phyloP scores from a whole-genome alignment of 2,113 vertebrate species.

The Stegastes partitus region DNA sequence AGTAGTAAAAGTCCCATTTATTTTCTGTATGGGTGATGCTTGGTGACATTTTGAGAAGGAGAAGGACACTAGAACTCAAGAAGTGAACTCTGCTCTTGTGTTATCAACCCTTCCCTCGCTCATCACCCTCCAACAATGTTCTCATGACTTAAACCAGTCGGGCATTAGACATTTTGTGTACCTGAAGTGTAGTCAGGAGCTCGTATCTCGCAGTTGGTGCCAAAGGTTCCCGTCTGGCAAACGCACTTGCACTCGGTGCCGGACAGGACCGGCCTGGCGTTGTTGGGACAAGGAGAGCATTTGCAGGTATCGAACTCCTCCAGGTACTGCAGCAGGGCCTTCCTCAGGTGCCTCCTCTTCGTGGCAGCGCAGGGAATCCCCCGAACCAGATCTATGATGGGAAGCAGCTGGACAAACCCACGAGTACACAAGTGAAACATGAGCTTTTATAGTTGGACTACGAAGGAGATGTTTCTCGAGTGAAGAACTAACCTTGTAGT shows the following conservation, averaged over 20 bases:
- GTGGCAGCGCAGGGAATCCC: slow-evolving; percentile 90
- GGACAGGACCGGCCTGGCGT: slow-evolving; percentile 82
- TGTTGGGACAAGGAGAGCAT: slow-evolving; percentile 91
- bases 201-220: slow-evolving; percentile 86
- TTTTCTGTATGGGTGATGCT: no score
- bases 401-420: slow-evolving; percentile 81
- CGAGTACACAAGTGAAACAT: background rate
- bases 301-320: slow-evolving; percentile 89
- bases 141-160: background rate
- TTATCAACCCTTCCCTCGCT: no score
- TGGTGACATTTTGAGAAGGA: no score
- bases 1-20: no score
- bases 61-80: no score
- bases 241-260: slow-evolving; percentile 91
- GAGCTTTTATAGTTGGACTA: background rate
- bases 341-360: slow-evolving; percentile 87
- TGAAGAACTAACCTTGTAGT: slow-evolving; percentile 86
- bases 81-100: no score
- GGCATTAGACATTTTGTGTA: slow-evolving; percentile 55
- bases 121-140: background rate
- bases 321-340: slow-evolving; percentile 86
- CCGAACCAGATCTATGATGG: slow-evolving; percentile 88
- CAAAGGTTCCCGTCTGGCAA: slow-evolving; percentile 90
- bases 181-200: slow-evolving; percentile 87
- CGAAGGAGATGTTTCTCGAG: background rate